A percentile compares a stretch with the other conserved stretches of the same genome.
phyloP scores from a whole-genome alignment of 2,888 invertebrate species.

The Gari tellinella region DNA sequence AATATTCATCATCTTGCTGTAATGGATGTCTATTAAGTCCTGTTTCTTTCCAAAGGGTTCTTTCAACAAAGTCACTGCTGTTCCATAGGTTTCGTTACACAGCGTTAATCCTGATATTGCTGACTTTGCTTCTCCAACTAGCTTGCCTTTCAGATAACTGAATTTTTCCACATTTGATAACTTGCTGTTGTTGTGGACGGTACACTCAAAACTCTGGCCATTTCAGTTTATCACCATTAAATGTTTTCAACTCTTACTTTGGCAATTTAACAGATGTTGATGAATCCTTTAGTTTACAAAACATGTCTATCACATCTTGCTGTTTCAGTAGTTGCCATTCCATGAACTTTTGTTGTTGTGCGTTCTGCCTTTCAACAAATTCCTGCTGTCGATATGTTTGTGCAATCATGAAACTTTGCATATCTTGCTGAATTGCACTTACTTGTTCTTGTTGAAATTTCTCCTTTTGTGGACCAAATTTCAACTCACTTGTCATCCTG shows the following conservation, averaged over 20 bases:
- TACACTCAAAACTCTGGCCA: conserved; percentile 37
- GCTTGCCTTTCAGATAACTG: conserved; percentile 37
- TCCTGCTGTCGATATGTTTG: neutral
- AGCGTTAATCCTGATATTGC: conserved; percentile 3
- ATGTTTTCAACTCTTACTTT: conserved; percentile 18
- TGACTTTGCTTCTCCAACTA: neutral
- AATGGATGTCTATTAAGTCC: conserved; percentile 34
- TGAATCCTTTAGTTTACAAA: neutral
- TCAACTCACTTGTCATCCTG: neutral
- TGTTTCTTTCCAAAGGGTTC: conserved; percentile 38
- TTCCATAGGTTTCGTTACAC: conserved; percentile 34
- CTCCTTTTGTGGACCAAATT: neutral
- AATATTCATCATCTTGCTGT: conserved; percentile 32
- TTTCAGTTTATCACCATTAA: conserved; percentile 25
- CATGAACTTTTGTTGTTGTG: neutral
- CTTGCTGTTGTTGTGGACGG: conserved; percentile 30
- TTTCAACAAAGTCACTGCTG: conserved; percentile 29
- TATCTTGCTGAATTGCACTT: neutral
- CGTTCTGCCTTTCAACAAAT: neutral
- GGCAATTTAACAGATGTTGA: conserved; percentile 22
- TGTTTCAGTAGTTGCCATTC: neutral
- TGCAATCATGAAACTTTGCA: neutral
- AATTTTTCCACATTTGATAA: conserved; percentile 42
- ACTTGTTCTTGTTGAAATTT: neutral
- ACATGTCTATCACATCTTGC: neutral